These are phyloP conservation scores for Dicranocentrus wangi DNA, from an alignment of 2,888 invertebrate species.

Conservation along the genomic window DNA sequence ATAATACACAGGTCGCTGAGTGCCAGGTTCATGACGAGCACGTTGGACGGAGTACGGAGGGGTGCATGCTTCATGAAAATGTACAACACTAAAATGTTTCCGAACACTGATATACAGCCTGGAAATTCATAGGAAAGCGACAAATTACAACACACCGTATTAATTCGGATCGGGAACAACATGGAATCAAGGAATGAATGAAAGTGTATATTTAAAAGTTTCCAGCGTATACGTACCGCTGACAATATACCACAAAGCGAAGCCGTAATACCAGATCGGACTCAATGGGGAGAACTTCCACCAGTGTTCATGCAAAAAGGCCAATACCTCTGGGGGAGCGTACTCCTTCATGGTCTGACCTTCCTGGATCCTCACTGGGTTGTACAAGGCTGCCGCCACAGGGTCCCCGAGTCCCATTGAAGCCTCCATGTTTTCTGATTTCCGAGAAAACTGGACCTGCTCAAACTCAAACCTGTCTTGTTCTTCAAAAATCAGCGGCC, in stretches of 20 bases:
- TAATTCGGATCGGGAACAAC: no score
- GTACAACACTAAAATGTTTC: constrained; percentile 72
- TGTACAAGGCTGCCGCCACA: constrained; percentile 59
- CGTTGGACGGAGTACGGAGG: constrained; percentile 75
- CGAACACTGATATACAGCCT: constrained; percentile 71
- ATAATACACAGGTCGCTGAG: constrained; percentile 74
- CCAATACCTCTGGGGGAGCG: constrained; percentile 61
- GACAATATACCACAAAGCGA: constrained; percentile 59
- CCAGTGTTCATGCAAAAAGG: constrained; percentile 59
- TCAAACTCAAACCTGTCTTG: neutral
- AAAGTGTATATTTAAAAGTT: no score
- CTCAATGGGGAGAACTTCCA: constrained; percentile 56
- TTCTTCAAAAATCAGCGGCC: neutral
- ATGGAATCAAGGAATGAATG: no score
- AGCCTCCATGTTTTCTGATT: constrained; percentile 22
- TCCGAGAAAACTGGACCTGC: constrained; percentile 23
- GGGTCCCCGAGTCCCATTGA: constrained; percentile 45
- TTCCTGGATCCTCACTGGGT: constrained; percentile 50
- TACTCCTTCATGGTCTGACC: constrained; percentile 62
- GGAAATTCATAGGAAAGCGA: constrained; percentile 23
- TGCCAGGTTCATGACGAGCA: constrained; percentile 75
- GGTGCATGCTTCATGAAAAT: constrained; percentile 71
- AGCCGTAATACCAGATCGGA: constrained; percentile 59
- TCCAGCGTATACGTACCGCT: constrained; percentile 49
- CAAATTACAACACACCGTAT: no score